These are phyloP conservation scores for Gambusia affinis DNA, from an alignment of 2,113 vertebrate species.

Conservation along the genomic window DNA sequence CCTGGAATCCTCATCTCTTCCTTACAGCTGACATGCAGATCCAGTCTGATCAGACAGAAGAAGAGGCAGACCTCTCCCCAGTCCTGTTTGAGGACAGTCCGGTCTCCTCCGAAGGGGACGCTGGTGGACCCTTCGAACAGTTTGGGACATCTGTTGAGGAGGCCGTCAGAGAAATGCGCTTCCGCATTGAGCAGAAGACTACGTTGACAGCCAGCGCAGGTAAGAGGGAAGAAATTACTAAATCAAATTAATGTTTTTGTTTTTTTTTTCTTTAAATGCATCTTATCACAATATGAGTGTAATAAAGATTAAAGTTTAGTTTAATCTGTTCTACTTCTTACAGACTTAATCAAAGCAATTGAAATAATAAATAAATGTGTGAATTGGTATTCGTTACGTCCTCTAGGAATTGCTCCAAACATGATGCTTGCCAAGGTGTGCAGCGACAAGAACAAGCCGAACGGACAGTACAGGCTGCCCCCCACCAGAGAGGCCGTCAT, in stretches of 20 bases:
- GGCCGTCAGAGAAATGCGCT: slow-evolving; percentile 95
- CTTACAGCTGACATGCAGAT: slow-evolving; percentile 39
- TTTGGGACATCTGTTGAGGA: slow-evolving; percentile 93
- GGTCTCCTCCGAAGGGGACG: slow-evolving; percentile 64
- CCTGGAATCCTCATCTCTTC: neutral
- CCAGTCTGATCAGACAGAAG: slow-evolving; percentile 12
- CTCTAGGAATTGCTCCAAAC: slow-evolving; percentile 94
- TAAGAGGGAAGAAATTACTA: slow-evolving; percentile 54
- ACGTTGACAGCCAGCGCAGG: slow-evolving; percentile 95
- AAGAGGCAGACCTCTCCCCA: slow-evolving; percentile 79
- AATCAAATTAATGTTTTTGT: too few species aligned
- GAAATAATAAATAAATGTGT: too few species aligned
- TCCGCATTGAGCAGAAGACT: slow-evolving; percentile 94
- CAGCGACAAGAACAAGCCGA: slow-evolving; percentile 97
- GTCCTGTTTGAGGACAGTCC: slow-evolving; percentile 89
- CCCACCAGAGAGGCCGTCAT: slow-evolving; percentile 84
- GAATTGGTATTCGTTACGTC: slow-evolving; percentile 21
- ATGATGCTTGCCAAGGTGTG: slow-evolving; percentile 96
- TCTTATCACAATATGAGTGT: too few species aligned
- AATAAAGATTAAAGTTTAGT: too few species aligned
- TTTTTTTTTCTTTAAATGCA: too few species aligned
- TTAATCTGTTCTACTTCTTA: too few species aligned
- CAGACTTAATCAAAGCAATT: too few species aligned
- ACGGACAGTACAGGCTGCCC: slow-evolving; percentile 89
- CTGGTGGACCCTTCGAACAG: slow-evolving; percentile 68